Conservation (phyloP, 2,113 vertebrate species). For the Raja brachyura region DNA sequence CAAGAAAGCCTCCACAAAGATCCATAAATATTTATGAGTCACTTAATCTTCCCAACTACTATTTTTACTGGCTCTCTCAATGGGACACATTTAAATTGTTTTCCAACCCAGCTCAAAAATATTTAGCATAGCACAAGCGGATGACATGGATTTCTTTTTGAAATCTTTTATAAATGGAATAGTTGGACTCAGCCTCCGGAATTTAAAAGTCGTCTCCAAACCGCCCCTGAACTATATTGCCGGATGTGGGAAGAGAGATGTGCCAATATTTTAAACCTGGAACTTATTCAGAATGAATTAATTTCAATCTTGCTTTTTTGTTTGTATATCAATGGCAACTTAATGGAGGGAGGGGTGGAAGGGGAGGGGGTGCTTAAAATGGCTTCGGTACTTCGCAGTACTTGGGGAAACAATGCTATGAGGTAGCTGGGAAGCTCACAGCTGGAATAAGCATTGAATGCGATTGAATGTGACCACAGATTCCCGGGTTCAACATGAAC, state of each 20-base stretch:
- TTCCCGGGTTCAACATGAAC: background rate
- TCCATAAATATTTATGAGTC: constrained; percentile 25
- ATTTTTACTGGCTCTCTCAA: background rate
- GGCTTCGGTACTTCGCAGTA: background rate
- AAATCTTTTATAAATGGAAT: background rate
- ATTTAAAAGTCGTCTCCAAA: background rate
- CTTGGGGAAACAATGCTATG: background rate
- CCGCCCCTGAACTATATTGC: background rate
- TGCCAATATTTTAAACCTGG: background rate
- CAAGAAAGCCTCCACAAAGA: background rate
- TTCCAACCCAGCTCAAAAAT: background rate
- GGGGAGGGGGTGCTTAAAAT: background rate
- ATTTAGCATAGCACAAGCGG: background rate
- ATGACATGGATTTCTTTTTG: background rate
- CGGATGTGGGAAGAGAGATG: background rate
- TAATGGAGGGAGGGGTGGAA: background rate
- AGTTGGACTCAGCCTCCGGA: background rate
- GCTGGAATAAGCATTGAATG: background rate
- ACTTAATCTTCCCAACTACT: background rate
- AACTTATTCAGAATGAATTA: background rate
- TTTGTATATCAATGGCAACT: background rate
- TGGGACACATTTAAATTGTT: background rate
- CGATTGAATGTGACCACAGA: background rate
- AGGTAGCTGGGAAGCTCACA: background rate
- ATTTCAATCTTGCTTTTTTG: background rate